These are phyloP conservation scores for Lepidocyrtoides sp. DNA, from an alignment of 2,888 invertebrate species.

Conservation along the genomic window DNA sequence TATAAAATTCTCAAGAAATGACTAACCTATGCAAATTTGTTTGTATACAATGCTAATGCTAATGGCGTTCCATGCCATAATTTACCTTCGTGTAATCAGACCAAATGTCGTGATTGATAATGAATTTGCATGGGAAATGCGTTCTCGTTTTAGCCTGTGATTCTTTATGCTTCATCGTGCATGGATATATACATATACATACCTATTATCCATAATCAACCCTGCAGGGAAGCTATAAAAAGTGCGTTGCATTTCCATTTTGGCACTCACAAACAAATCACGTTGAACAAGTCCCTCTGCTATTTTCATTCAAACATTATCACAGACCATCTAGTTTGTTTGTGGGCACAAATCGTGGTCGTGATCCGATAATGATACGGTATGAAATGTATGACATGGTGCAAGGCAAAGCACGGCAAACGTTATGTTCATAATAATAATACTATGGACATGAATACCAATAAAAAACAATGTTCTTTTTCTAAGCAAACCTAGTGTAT, in stretches of 20 bases:
- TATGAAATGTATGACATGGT: neutral
- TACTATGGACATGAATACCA: neutral
- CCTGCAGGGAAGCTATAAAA: conserved; percentile 17
- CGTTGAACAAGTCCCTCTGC: neutral
- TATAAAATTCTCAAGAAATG: too few relatives aligned
- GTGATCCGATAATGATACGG: conserved; percentile 30
- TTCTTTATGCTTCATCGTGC: neutral
- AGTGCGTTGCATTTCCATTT: neutral
- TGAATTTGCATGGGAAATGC: neutral
- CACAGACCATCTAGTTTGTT: neutral
- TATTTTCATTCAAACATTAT: conserved; percentile 6
- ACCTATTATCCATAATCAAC: neutral
- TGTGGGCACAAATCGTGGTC: conserved; percentile 31
- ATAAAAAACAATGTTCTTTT: neutral
- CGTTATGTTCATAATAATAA: neutral
- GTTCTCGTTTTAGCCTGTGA: neutral
- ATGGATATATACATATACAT: neutral
- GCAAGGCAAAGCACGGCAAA: too few relatives aligned
- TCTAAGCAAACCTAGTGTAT: conserved; percentile 2
- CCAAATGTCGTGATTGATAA: neutral
- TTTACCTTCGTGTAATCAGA: neutral
- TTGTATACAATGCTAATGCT: neutral
- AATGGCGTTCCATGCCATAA: neutral
- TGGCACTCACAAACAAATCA: neutral
- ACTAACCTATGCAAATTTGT: neutral